Base-by-base conservation (phyloP, 2,888 invertebrate species). In the Cyrtodaria siliqua region DNA sequence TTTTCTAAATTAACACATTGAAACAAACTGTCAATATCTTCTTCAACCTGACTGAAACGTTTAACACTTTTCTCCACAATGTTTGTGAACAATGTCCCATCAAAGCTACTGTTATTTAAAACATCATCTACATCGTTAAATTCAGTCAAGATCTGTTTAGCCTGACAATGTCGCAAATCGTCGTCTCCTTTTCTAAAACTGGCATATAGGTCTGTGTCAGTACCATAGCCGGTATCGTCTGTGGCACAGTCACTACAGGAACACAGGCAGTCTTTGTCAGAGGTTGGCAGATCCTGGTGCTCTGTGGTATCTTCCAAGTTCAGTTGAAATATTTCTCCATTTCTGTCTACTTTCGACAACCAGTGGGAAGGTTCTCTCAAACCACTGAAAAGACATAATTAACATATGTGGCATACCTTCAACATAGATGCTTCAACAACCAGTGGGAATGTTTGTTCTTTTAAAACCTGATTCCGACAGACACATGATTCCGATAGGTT, bases 251-350 rank as follows among this genome's bases (percentile, higher is more conserved):
- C 76, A 56, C 78, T 74, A 47, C 76, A 76, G 2, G 62, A 44
- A 50, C 75, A 78, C 6, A 72, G 16, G 26, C 82, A 71, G 12
- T 74, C 81, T 33, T 74, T 81, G 42, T 74, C 74, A 14, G 57
- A 18, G 14, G 42, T n/a, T 12, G 38, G 18, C 2, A 55, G 44
- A 2, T 60, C 60, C 12, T 38, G 50, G 0, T 61, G 50, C 26
- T 81, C 70, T 2, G 44, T n/a, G 16, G 69, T 33, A 18, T 76
- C 55, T 18, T 73, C 82, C 9, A 85, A 44, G 62, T 89, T 83
- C 29, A 89, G 61, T 50, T 83, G 79, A 60, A 89, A 89, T 24
- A 89, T 70, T 50, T 84, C 80, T 8, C 87, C 89, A 33, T 80
- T 74, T 23, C 82, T 73, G 49, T 82, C 73, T n/a, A 85, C 84